A percentile compares a stretch with the other conserved stretches of the same genome.
phyloP scores from a whole-genome alignment of 1,140 invertebrate genomes.

The Bicyclus anynana region DNA sequence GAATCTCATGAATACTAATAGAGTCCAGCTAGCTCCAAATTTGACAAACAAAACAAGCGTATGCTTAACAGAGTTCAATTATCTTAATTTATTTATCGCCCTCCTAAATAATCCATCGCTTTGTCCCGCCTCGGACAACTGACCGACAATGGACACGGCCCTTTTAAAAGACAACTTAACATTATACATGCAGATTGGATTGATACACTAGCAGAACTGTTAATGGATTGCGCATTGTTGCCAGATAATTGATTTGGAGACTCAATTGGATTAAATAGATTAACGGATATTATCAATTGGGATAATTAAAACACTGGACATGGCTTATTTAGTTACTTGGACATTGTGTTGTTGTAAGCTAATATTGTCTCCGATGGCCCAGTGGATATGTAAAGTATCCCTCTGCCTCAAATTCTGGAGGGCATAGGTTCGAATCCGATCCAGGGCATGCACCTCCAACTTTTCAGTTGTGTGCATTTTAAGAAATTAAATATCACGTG shows the following conservation, averaged over 20 bases:
- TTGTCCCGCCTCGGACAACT: conserved; percentile 4
- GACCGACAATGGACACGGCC: conserved; percentile 7
- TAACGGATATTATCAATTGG: not conserved
- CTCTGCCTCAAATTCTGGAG: no score
- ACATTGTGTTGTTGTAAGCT: no score
- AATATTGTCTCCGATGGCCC: no score
- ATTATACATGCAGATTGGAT: conserved; percentile 10
- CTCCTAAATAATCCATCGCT: not conserved
- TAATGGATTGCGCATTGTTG: conserved; percentile 7
- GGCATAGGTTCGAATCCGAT: no score
- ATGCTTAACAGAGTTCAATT: conserved; percentile 14
- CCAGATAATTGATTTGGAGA: not conserved
- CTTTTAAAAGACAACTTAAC: not conserved
- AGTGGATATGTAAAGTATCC: no score
- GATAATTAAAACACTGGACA: not conserved
- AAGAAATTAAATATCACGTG: no score
- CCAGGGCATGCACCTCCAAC: no score
- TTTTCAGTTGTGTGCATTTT: no score
- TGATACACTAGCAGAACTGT: conserved; percentile 7
- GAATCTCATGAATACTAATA: no score
- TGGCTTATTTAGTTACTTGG: no score
- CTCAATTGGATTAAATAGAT: conserved; percentile 2
- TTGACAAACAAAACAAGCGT: not conserved
- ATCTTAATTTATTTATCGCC: conserved; percentile 8
- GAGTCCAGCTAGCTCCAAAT: no score